Conservation (phyloP, 1,140 invertebrate species). For the Latrodectus geometricus region DNA sequence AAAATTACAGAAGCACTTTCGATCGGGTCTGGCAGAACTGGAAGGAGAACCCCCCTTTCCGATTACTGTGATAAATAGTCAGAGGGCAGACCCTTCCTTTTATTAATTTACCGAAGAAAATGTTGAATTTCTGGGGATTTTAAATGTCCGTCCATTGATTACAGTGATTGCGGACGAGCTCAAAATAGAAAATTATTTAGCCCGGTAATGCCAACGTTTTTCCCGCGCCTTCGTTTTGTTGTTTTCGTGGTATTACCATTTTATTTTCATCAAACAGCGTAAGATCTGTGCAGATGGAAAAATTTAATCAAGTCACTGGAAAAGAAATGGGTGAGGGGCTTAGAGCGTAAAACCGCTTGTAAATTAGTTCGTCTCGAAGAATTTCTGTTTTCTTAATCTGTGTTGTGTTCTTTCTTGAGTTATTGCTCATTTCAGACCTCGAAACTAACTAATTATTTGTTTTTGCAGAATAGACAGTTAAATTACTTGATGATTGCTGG, state of each 20-base stretch:
- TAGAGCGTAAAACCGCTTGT: background rate
- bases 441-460: background rate
- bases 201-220: background rate
- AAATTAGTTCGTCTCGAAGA: background rate
- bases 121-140: conserved; percentile 17
- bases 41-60: background rate
- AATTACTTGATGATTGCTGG: too few species aligned
- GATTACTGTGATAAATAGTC: conserved; percentile 26
- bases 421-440: background rate
- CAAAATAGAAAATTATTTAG: conserved; percentile 4
- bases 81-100: background rate
- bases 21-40: conserved; percentile 1
- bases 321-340: background rate
- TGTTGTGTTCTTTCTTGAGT: background rate
- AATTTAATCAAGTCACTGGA: background rate
- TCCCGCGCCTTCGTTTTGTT: background rate
- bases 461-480: background rate
- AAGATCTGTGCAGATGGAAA: background rate
- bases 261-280: background rate
- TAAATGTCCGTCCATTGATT: conserved; percentile 28
- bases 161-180: background rate
- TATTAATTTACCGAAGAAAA: conserved; percentile 33
- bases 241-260: background rate
- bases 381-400: background rate
- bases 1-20: conserved; percentile 26